Percentiles rank a stretch among this genome's conserved stretches.
Conservation (phyloP, 2,797 vertebrate genomes). For the Numenius phaeopus region DNA sequence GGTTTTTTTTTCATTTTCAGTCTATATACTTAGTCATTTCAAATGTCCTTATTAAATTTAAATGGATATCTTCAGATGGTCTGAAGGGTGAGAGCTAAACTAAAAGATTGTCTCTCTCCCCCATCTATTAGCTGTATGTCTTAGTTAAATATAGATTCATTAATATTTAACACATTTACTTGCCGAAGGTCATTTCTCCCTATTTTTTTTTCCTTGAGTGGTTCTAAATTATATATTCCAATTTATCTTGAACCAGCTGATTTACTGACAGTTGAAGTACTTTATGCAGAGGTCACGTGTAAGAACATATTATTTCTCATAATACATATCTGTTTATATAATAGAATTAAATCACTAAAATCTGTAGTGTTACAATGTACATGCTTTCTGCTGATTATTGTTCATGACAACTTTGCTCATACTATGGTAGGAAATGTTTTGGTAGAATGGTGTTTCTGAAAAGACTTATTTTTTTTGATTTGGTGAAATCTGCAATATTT, state of each 20-base stretch:
- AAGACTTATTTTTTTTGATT: background rate
- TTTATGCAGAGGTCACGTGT: background rate
- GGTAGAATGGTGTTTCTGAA: background rate
- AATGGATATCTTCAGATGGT: background rate
- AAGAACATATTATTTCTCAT: background rate
- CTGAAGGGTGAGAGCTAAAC: background rate
- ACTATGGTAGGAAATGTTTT: background rate
- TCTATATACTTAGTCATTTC: background rate
- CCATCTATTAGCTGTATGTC: background rate
- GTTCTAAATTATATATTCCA: background rate
- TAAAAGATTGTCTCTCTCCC: background rate
- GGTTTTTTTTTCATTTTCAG: background rate
- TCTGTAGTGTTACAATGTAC: background rate
- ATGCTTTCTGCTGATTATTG: background rate
- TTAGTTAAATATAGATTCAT: background rate
- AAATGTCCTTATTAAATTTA: background rate
- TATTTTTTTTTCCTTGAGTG: background rate
- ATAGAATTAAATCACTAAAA: background rate
- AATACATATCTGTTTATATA: background rate
- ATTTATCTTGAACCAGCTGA: background rate
- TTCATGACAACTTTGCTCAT: background rate
- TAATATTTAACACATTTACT: constrained; percentile 21
- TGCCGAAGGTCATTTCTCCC: background rate
- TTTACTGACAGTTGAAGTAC: background rate
- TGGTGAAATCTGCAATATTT: background rate